Evolutionary conservation across 2,113 vertebrate genomes (phyloP), one percentile per base, ranked within the genome.

Genomic region (Halcyon senegalensis): DNA sequence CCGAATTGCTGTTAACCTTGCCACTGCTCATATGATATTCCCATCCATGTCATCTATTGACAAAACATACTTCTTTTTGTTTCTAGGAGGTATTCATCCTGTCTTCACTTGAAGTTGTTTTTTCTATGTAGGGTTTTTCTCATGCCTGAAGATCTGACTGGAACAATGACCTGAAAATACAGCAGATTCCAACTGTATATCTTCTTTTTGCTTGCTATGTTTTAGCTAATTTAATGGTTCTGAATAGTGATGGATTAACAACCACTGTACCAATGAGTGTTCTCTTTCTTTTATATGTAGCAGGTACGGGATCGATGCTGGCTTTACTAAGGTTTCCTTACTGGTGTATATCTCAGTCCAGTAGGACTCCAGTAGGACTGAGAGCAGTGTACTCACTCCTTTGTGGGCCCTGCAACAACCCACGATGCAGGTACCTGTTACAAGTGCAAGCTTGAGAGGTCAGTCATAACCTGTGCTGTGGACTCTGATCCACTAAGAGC

Each of bases 301-400:
- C 25, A 39, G 62, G 25, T 55, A 30, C 7, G 55, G 46, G 50
- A 77, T 37, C 10, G 9, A 28, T 51, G 27, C 30, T 70, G 67
- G 58, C 41, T 90, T 89, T 79, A 8, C 33, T 56, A 19, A 66
- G 12, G 16, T 15, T 85, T 72, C 58, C 10, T 79, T n/a, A 48
- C 30, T 28, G 44, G 27, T 7, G 16, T 39, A 8, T 56, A 9
- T 25, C 46, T 64, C 62, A 64, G 25, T 8, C 30, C 30, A 24
- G 25, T 27, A 24, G 48, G 48, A 15, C 48, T 24, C 9, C 0
- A 43, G 41, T 43, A 55, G 63, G 58, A 50, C 16, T 19, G 19
- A 67, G 39, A 63, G 39, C 64, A 58, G 46, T 2, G 18, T 9
- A 31, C 63, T 35, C 0, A 0, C 46, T 75, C 0, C 0, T 20